Base-by-base conservation (phyloP, 2,797 vertebrate genomes). In the Pygocentrus nattereri region DNA sequence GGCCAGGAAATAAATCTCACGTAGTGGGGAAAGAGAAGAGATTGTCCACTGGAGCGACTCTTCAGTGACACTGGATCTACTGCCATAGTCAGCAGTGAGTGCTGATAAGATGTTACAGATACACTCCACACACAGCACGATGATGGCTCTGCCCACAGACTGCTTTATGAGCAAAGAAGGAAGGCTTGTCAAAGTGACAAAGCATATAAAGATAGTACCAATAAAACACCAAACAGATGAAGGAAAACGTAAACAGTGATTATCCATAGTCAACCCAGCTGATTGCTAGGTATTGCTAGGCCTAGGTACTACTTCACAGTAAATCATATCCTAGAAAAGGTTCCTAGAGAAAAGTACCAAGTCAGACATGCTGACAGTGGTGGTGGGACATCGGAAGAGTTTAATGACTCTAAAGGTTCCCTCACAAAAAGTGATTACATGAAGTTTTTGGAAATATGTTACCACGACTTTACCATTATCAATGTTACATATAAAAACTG, bases 1-100 rank as follows among this genome's bases (percentile, higher is more conserved):
- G 87, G 83, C 87, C 81, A 78, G 88, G 90, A 93, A 89, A 90
- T 91, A 92, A 93, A 91, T 92, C 90, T 69, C 72, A 81, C 79
- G 64, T 81, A 83, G 78, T 52, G 69, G 71, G 41, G 58, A 81
- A 49, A 78, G 27, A 84, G 19, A 70, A 67, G 11, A 19, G 61
- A 31, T 90, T 88, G 90, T 90, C 89, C 89, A 87, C 81, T 85
- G 82, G 87, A 90, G 89, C 88, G 85, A 85, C 76, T 80, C 88
- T 73, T 83, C 82, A 85, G 88, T 89, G 77, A 78, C 90, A 87
- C 88, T 83, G 83, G 87, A 91, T 82, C 85, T 87, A 87, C 59
- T 50, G 50, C 65, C 18, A 7, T 3, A 27, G 72, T 76, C 58
- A 41, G 70, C 59, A 50, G 21, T 23, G 56, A 11, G 56, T 11